Conservation (phyloP, 2,113 vertebrate genomes). For the Hippopotamus amphibius region DNA sequence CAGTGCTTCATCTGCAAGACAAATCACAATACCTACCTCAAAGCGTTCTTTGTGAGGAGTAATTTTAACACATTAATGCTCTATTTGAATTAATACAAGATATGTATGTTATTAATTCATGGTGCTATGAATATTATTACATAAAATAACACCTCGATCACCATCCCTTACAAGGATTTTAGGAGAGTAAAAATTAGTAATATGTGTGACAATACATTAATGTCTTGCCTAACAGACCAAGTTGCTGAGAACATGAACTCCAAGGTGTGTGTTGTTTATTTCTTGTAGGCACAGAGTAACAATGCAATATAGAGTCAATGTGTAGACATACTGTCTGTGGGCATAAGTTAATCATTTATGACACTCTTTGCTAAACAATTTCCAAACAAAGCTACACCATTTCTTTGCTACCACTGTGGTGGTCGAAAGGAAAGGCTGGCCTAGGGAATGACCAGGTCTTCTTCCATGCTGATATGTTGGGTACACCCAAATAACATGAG, state of each 20-base stretch:
- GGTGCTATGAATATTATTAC: not conserved
- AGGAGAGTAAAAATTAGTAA: not conserved
- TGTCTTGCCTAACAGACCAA: not conserved
- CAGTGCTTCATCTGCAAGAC: not conserved
- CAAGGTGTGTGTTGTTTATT: not conserved
- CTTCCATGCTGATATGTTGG: fast-evolving
- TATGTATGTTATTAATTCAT: not conserved
- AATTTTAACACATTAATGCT: not conserved
- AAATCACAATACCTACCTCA: not conserved
- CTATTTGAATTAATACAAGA: not conserved
- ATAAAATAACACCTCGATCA: not conserved
- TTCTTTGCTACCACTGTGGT: not conserved
- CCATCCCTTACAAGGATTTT: not conserved
- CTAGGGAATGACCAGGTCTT: not conserved
- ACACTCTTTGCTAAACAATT: not conserved
- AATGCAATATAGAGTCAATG: not conserved
- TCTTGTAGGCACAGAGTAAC: not conserved
- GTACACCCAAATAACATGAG: not conserved
- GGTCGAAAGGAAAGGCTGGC: not conserved
- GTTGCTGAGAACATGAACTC: not conserved
- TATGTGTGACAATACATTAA: not conserved
- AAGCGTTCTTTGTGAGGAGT: not conserved
- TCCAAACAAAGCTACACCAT: not conserved
- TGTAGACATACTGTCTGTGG: not conserved
- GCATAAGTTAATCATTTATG: not conserved